Evolutionary conservation across 2,797 vertebrate species (phyloP).

Genomic region (Gorsachius magnificus): DNA sequence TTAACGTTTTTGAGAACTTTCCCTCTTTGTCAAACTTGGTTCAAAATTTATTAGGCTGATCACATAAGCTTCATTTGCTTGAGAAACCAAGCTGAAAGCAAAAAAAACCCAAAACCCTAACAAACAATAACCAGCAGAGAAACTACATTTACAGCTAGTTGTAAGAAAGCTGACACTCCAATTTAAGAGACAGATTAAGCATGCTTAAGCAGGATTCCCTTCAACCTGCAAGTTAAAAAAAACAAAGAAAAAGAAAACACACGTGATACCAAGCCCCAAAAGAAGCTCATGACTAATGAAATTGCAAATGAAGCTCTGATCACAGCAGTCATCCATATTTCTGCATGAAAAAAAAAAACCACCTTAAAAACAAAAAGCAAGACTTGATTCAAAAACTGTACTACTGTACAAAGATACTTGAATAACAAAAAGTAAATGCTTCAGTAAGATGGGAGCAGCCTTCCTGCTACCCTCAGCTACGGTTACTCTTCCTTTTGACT

Average conservation of each 20-base stretch:
- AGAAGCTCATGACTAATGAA: slow-evolving; percentile 58
- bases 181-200: slow-evolving; percentile 19
- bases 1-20: not conserved
- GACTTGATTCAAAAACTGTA: not conserved
- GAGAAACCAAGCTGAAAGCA: not conserved
- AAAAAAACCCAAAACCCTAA: not conserved
- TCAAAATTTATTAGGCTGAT: not conserved
- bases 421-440: not conserved
- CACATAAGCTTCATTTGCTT: not conserved
- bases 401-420: not conserved
- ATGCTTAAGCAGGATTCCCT: slow-evolving; percentile 55
- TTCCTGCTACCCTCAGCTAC: not conserved
- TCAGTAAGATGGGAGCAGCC: not conserved
- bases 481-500: not conserved
- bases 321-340: not conserved
- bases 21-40: not conserved
- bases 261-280: slow-evolving; percentile 12
- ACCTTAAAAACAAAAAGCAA: not conserved
- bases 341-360: not conserved
- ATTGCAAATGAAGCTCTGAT: slow-evolving; percentile 22
- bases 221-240: slow-evolving; percentile 61
- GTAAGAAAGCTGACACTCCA: not conserved
- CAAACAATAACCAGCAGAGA: not conserved
- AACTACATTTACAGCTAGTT: not conserved
- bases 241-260: slow-evolving; percentile 26